phyloP scores from a whole-genome alignment of 2,888 invertebrate species.

The Parnassius mnemosyne region DNA sequence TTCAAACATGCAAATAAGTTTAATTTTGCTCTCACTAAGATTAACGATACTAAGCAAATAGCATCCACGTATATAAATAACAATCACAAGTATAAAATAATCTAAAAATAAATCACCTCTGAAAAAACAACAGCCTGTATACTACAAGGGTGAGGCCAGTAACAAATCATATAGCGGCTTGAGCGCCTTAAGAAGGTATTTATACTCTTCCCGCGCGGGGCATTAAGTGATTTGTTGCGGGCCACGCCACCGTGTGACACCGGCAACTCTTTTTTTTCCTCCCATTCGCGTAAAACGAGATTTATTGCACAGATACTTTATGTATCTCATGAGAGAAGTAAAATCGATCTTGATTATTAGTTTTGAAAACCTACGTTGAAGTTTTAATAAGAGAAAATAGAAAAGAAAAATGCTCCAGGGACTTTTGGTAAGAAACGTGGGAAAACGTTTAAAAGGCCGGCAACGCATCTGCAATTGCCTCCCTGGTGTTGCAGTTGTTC shows the following conservation, averaged over 20 bases:
- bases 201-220: constrained; percentile 36
- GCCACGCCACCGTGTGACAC: constrained; percentile 13
- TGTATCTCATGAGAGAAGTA: constrained; percentile 22
- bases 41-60: too few species aligned
- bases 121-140: constrained; percentile 37
- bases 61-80: too few species aligned
- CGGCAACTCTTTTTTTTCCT: constrained; percentile 24
- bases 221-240: constrained; percentile 58
- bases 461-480: too few species aligned
- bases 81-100: too few species aligned
- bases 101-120: background rate
- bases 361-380: constrained; percentile 4
- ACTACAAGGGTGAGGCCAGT: constrained; percentile 35
- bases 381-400: too few species aligned
- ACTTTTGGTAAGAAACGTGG: too few species aligned
- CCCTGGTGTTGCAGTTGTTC: too few species aligned
- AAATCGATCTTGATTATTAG: constrained; percentile 21
- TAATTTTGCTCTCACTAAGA: too few species aligned
- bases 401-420: too few species aligned
- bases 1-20: too few species aligned
- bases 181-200: constrained; percentile 49
- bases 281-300: constrained; percentile 16
- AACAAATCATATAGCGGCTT: constrained; percentile 55
- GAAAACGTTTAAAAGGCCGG: too few species aligned
- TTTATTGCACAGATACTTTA: constrained; percentile 29